Conservation (phyloP, 2,888 invertebrate genomes). For the Tillus elongatus region DNA sequence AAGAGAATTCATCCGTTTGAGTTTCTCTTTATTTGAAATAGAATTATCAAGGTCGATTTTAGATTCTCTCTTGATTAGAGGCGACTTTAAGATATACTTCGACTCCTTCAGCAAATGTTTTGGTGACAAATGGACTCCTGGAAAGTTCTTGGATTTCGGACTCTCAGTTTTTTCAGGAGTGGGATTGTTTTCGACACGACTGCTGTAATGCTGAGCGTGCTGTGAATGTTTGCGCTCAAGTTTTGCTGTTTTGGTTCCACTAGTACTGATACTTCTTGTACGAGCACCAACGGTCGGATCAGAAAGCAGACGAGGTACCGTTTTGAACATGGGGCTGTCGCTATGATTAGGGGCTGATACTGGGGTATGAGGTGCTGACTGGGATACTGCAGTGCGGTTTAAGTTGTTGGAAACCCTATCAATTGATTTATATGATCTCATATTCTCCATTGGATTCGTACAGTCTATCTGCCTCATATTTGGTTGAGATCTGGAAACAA, state of each 20-base stretch:
- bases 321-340: constrained; percentile 31
- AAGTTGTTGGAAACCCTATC: constrained; percentile 32
- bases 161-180: neutral
- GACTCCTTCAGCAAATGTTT: constrained; percentile 31
- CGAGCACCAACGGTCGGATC: constrained; percentile 34
- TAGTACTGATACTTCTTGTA: constrained; percentile 26
- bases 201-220: neutral
- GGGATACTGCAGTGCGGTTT: constrained; percentile 35
- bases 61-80: constrained; percentile 34
- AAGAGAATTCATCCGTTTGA: constrained; percentile 24
- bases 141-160: constrained; percentile 18
- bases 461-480: constrained; percentile 41
- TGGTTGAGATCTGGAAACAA: constrained; percentile 36
- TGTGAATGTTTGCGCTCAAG: constrained; percentile 18
- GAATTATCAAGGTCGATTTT: constrained; percentile 29
- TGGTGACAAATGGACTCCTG: constrained; percentile 35
- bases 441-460: constrained; percentile 33
- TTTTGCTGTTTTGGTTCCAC: constrained; percentile 25
- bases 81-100: constrained; percentile 36
- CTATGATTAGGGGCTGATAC: constrained; percentile 35
- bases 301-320: constrained; percentile 34
- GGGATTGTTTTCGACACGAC: constrained; percentile 2
- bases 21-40: constrained; percentile 9
- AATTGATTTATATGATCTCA: constrained; percentile 34
- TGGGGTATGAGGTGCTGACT: constrained; percentile 42